Percentiles rank a stretch among this genome's conserved stretches.
Evolutionary conservation across 2,888 invertebrate genomes (phyloP).

Genomic region (Rhaphigaster nebulosa): DNA sequence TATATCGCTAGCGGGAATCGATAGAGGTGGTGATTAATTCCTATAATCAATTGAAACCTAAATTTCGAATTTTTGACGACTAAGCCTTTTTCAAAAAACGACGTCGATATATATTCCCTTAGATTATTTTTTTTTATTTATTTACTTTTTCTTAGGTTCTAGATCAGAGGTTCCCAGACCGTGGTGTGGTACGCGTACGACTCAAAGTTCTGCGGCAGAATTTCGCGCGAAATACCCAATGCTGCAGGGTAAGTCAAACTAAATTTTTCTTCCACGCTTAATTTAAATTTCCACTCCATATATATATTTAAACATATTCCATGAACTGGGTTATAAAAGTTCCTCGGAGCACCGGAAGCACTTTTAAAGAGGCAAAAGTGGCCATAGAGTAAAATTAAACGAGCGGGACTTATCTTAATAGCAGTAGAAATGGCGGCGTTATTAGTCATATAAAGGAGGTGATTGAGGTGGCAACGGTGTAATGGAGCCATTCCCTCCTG

Average conservation of each 20-base stretch:
- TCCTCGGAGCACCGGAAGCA: neutral
- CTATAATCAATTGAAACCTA: too few species aligned
- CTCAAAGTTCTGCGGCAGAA: neutral
- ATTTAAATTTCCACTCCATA: neutral
- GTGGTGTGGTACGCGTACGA: too few species aligned
- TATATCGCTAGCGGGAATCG: too few species aligned
- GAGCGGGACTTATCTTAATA: conserved; percentile 30
- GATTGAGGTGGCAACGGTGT: neutral
- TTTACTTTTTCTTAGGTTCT: too few species aligned
- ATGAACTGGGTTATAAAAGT: neutral
- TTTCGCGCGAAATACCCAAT: neutral
- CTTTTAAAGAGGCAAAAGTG: conserved; percentile 1
- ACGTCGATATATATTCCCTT: too few species aligned
- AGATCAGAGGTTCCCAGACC: too few species aligned
- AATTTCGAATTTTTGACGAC: too few species aligned
- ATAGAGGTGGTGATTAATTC: too few species aligned
- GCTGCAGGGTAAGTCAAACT: neutral
- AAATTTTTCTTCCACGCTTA: neutral
- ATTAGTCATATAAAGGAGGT: conserved; percentile 19
- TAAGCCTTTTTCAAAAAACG: too few species aligned
- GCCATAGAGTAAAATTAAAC: conserved; percentile 35
- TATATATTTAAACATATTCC: neutral
- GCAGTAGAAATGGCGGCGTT: neutral
- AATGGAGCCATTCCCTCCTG: conserved; percentile 2
- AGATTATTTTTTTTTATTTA: too few species aligned